Evolutionary conservation across 2,113 vertebrate genomes (phyloP), one percentile per base, ranked within the genome.

Genomic region (Romanogobio albipinnatus): DNA sequence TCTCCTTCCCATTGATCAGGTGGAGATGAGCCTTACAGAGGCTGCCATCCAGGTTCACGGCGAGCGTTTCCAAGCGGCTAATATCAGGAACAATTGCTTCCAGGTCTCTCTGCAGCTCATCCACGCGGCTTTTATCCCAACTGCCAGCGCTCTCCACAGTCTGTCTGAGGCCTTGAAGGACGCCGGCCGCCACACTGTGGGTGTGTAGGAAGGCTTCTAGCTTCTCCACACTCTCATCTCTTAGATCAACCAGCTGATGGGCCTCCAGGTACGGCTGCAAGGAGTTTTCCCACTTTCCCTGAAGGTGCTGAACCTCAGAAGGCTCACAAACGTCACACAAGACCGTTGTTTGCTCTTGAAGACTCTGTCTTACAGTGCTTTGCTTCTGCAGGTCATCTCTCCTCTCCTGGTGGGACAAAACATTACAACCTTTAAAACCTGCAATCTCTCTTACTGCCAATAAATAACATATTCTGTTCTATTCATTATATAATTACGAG

Each of bases 1-100:
- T 85, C 17, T 95, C 95, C 74, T 95, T 94, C 0, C 93, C 89
- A 0, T 92, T 89, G 7, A 91, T 95, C 4, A 99, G 90, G 74
- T 96, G 96, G 64, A 97, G 97, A 0, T 98, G 97, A 51, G 96
- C 95, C 91, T 99, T 98, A 88, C 95, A 92, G 61, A 99, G 95
- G 58, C 93, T 81, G 64, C 95, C 89, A 64, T 99, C 98, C n/a
- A 99, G 93, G 86, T 88, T 88, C n/a, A 96, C 83, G 0, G 97
- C 97, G 9, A 93, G 70, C 0, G 95, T 93, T 87, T 97, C 96
- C 1, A 99, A 85, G 0, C 92, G 93, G 59, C 91, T 95, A 14
- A 96, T 94, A 15, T 96, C 94, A 9, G 92, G 93, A 64, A 96
- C 90, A 13, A 95, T 90, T 1, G 84, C 87, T 7, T 24, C 86